Evolutionary conservation across 1,140 invertebrate genomes (phyloP), one percentile per base, ranked within the genome.

Genomic region (Lepidurus couesii): DNA sequence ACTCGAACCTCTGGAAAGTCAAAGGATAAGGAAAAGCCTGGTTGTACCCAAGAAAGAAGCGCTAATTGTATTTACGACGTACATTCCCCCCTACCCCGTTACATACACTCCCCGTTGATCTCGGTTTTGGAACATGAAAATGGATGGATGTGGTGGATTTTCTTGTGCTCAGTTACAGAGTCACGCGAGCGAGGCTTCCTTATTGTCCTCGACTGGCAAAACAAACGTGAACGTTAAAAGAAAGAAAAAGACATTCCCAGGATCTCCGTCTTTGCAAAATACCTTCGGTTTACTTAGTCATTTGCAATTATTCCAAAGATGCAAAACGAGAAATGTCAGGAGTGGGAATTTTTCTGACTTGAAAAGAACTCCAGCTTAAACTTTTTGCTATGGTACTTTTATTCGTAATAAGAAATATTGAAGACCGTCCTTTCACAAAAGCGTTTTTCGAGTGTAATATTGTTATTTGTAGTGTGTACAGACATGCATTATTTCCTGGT

Each of bases 211-310:
- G 5, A 13, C 53, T 65, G 16, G 53, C 53, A 21, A 65, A 34
- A 13, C 21, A 65, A 65, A 65, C 53, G 53, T 65, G 16, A 65
- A 34, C 34, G 34, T 34, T 3, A 34, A 34, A 34, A 34, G 34
- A 34, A 34, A 34, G 34, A 34, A 34, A 26, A 65, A 47, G 21
- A 65, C 53, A 65, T 65, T 65, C 53, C 53, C 53, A 65, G 3
- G 53, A 65, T 65, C 53, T 65, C 53, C 53, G 53, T n/a, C 16
- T 65, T 65, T 65, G 53, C 53, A 65, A 16, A 65, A 65, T 65
- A 65, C 53, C 53, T 65, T 65, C 13, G 53, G 53, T 65, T 65
- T 65, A 65, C 53, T 65, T 65, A 65, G 53, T 65, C 53, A 65
- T 65, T 65, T 34, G 34, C 34, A 34, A 34, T 34, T 65, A 65